phyloP scores from a whole-genome alignment of 2,113 vertebrate genomes.

The Chunga burmeisteri region DNA sequence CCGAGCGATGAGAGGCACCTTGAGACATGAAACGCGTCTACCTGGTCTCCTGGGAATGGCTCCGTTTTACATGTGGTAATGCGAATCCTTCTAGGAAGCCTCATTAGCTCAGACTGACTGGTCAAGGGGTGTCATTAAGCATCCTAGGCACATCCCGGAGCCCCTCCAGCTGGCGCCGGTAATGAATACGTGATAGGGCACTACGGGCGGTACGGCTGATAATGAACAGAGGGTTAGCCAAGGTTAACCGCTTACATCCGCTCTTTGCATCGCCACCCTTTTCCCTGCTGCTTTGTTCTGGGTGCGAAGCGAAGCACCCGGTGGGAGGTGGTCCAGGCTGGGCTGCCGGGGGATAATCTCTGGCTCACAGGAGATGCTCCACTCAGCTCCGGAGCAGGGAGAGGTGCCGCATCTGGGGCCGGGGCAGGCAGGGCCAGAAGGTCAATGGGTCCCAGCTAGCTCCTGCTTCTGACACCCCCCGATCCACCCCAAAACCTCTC shows the following conservation, averaged over 20 bases:
- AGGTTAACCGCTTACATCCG: background rate
- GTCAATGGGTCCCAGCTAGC: background rate
- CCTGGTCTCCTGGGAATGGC: background rate
- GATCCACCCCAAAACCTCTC: background rate
- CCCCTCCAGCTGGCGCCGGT: background rate
- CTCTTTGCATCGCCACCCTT: background rate
- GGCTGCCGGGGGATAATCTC: background rate
- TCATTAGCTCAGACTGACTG: background rate
- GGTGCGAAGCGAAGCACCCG: background rate
- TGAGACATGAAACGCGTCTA: background rate
- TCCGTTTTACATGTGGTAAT: background rate
- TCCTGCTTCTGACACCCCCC: background rate
- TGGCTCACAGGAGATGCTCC: background rate
- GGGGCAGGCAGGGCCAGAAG: background rate
- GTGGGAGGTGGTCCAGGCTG: background rate
- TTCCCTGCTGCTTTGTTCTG: background rate
- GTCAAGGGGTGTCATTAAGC: background rate
- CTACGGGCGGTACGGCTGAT: background rate
- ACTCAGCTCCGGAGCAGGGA: background rate
- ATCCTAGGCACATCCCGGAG: background rate
- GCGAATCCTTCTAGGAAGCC: background rate
- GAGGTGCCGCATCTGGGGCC: background rate
- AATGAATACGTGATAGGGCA: background rate
- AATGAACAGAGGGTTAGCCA: background rate
- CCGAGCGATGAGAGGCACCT: background rate